Base-by-base conservation (phyloP, 2,888 invertebrate genomes). In the Acrocyrtus sp. region DNA sequence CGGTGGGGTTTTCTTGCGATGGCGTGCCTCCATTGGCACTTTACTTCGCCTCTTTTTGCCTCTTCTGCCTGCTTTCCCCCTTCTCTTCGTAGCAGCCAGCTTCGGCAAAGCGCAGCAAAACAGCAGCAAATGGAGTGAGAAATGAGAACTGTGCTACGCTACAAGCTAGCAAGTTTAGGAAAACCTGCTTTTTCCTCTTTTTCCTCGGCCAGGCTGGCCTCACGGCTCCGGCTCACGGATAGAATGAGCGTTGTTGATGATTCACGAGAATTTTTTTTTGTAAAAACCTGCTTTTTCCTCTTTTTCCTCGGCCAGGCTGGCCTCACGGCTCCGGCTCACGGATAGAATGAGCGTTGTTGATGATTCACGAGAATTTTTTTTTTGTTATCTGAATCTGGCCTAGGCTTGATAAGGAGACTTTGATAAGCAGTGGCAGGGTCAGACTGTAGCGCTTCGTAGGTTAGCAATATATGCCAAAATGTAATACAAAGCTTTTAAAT, bases 211-310 rank as follows among this genome's bases (percentile, higher is more conserved):
- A 10, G 3, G 8, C 43, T n/a, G 1, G 4, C n/a, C n/a, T n/a
- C n/a, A n/a, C n/a, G n/a, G n/a, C n/a, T 3, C 19, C 12, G 29
- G 3, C 53, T n/a, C 27, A 53, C 26, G 17, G 24, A 39, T 39
- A 22, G 27, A 12, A 24, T 15, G 8, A 34, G 24, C 34, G 56
- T 4, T 29, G 29, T 19, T 51, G 53, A 27, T 27, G 27, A 29
- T 24, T n/a, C n/a, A n/a, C n/a, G n/a, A n/a, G n/a, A n/a, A n/a
- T n/a, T n/a, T n/a, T n/a, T n/a, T n/a, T n/a, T n/a, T n/a, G 34
- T 27, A n/a, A n/a, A n/a, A n/a, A n/a, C n/a, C n/a, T n/a, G n/a
- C n/a, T 34, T 62, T 62, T 62, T 48, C 60, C 45, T 22, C 24
- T 27, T 26, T 50, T 27, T 50, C 61, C 45, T 34, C 41, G 1